phyloP scores from a whole-genome alignment of 2,113 vertebrate species.

The Promerops cafer region DNA sequence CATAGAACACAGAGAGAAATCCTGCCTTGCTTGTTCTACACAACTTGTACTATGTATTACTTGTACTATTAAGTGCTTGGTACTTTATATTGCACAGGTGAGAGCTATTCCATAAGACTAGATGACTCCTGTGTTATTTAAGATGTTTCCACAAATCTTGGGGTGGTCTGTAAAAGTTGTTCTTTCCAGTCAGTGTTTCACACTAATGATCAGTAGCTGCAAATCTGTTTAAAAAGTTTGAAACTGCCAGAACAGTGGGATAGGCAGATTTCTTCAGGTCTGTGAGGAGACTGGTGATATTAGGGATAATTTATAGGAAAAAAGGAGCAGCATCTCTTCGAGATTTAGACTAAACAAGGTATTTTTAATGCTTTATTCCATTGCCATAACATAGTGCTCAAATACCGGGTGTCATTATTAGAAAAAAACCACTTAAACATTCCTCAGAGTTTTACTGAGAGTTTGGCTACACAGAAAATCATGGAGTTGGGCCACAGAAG shows the following conservation, averaged over 20 bases:
- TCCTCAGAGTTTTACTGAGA: background rate
- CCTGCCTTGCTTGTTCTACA: background rate
- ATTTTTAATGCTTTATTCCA: background rate
- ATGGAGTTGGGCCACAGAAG: background rate
- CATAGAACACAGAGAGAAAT: background rate
- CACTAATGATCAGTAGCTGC: background rate
- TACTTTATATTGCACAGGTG: background rate
- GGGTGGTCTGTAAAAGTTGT: background rate
- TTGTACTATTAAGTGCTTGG: background rate
- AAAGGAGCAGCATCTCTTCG: background rate
- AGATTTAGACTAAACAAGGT: background rate
- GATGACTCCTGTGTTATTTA: background rate
- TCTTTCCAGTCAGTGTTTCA: background rate
- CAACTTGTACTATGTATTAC: background rate
- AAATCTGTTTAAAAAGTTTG: background rate
- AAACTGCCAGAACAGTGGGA: background rate
- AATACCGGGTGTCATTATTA: background rate
- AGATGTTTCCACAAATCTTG: background rate
- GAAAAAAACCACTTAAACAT: background rate
- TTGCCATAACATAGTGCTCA: background rate
- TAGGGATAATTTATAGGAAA: background rate
- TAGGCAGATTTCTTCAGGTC: background rate
- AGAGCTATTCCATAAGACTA: background rate
- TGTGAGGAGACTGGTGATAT: background rate
- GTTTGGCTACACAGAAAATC: background rate